Base-by-base conservation (phyloP, 1,140 invertebrate genomes). In the Dinoponera quadriceps region DNA sequence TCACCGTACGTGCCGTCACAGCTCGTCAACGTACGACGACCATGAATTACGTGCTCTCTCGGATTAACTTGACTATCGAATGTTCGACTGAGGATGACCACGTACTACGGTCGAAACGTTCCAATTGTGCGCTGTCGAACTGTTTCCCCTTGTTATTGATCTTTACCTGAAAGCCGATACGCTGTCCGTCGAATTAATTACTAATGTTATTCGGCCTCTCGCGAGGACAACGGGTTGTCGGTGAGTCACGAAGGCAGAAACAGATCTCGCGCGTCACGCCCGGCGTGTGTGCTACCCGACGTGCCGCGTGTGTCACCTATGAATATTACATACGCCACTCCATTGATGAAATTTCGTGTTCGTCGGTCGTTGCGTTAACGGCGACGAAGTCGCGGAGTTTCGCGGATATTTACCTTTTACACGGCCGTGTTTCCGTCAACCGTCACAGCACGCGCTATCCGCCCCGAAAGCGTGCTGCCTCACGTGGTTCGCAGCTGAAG, bases 401-500 rank as follows among this genome's bases (percentile, higher is more conserved):
- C 27, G 22, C 48, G 48, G 51, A 33, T 71, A 74, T 86, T 81
- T 65, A 55, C 38, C 69, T 75, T 63, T 72, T 82, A 80, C n/a
- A n/a, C 59, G 57, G 33, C 22, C 16, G 73, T 22, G 38, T 81
- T 62, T 73, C 78, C 57, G 20, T 22, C 54, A n/a, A 44, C 38
- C 57, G 82, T 85, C 72, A 57, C 38, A 11, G 4, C 7, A 83
- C 81, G 57, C 81, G 25, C 62, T 71, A 80, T 51, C 59, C 62
- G 18, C 3, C n/a, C n/a, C 38, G 29, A 82, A 69, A 60, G 55
- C 25, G 44, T 29, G 69, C 54, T n/a, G 25, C 16, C 59, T 68
- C 80, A 80, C 78, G 86, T 85, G 77, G 57, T 4, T 51, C 73
- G 68, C 54, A 48, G 66, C 84, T 22, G 25, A 74, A 51, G 85